Percentiles rank a stretch among this genome's conserved stretches.
Conservation (phyloP, 2,888 invertebrate genomes). For the Drosophila merina region DNA sequence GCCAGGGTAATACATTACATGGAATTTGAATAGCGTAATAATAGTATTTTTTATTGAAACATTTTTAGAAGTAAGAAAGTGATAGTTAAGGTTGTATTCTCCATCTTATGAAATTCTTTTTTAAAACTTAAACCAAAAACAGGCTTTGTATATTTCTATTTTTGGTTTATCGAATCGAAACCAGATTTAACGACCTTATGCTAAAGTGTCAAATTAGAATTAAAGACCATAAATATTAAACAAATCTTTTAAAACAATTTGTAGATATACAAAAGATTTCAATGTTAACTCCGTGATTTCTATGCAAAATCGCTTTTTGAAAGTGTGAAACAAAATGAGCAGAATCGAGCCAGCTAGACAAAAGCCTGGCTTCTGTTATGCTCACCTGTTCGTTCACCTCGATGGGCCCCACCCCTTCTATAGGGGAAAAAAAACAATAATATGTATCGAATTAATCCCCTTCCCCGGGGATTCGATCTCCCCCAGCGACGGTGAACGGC, state of each 20-base stretch:
- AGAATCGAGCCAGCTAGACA: constrained; percentile 6
- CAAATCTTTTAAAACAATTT: constrained; percentile 17
- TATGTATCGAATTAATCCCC: neutral
- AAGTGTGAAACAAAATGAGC: constrained; percentile 18
- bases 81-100: too few species aligned
- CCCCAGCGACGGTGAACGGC: constrained; percentile 37
- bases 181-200: neutral
- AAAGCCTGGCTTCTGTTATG: constrained; percentile 9
- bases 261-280: constrained; percentile 17
- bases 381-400: constrained; percentile 23
- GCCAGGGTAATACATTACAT: neutral
- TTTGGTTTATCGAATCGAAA: constrained; percentile 5
- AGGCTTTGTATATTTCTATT: neutral
- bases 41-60: neutral
- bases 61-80: neutral
- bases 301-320: constrained; percentile 17
- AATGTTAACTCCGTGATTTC: constrained; percentile 25
- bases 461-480: constrained; percentile 23
- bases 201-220: constrained; percentile 12
- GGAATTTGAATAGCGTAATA: neutral
- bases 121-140: neutral
- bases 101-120: neutral
- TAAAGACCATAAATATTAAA: constrained; percentile 3
- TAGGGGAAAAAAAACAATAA: neutral
- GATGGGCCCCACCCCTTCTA: neutral